phyloP scores from a whole-genome alignment of 2,113 vertebrate genomes.

The Corythoichthys intestinalis region DNA sequence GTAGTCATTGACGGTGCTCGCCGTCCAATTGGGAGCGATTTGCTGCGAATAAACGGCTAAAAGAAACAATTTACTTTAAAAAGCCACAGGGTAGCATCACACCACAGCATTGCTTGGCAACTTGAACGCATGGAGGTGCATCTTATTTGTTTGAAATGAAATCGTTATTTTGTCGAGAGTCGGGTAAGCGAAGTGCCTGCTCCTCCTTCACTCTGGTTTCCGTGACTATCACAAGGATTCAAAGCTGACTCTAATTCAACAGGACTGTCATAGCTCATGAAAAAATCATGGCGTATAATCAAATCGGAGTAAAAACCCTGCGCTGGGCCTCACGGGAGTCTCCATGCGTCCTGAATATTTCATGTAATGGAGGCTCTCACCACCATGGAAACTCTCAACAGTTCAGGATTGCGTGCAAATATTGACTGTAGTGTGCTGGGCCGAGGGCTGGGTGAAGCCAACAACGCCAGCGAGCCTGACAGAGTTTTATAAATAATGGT shows the following conservation, averaged over 20 bases:
- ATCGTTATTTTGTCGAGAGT: conserved; percentile 15
- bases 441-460: conserved; percentile 59
- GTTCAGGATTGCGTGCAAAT: conserved; percentile 86
- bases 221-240: conserved; percentile 82
- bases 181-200: conserved; percentile 40
- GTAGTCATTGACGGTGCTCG: too few relatives aligned
- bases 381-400: conserved; percentile 79
- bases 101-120: not conserved
- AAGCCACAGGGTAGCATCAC: not conserved
- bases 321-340: conserved; percentile 77
- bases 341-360: conserved; percentile 86
- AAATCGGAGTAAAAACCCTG: conserved; percentile 90
- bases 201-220: conserved; percentile 59
- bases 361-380: conserved; percentile 77
- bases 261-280: conserved; percentile 91
- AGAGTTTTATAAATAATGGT: conserved; percentile 86
- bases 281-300: conserved; percentile 96
- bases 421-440: conserved; percentile 82
- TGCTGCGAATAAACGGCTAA: too few relatives aligned
- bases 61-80: not conserved
- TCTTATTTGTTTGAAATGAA: conserved; percentile 11
- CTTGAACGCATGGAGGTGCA: not conserved
- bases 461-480: conserved; percentile 72
- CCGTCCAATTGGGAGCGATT: too few relatives aligned
- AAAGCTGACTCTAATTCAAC: conserved; percentile 85